These are phyloP conservation scores for Tenebrosternarchus preto DNA, from an alignment of 2,113 vertebrate genomes.

Conservation along the genomic window DNA sequence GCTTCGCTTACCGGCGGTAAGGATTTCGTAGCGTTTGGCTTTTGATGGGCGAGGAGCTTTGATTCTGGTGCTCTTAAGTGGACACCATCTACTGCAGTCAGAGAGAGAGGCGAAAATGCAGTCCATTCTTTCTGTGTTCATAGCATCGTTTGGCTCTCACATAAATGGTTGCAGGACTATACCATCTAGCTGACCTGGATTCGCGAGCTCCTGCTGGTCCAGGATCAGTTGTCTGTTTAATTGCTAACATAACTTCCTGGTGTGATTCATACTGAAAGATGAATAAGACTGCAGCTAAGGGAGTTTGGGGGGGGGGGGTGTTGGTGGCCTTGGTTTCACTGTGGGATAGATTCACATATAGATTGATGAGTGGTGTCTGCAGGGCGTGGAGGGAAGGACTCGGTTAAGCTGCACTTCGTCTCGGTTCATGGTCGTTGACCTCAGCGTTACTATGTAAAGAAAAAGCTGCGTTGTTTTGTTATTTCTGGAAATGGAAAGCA, in stretches of 20 bases:
- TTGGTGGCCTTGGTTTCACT: conserved; percentile 38
- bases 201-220: conserved; percentile 46
- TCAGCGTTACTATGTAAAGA: conserved; percentile 17
- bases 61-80: conserved; percentile 26
- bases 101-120: conserved; percentile 34
- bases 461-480: conserved; percentile 14
- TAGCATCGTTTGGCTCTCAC: conserved; percentile 30
- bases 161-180: conserved; percentile 37
- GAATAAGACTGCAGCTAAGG: conserved; percentile 27
- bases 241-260: conserved; percentile 42
- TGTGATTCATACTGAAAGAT: conserved; percentile 41
- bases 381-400: conserved; percentile 14
- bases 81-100: conserved; percentile 10
- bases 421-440: conserved; percentile 13
- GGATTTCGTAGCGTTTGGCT: conserved; percentile 27
- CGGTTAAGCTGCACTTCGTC: neutral
- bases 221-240: conserved; percentile 52
- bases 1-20: conserved; percentile 22
- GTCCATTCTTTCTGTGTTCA: neutral
- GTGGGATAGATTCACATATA: conserved; percentile 8
- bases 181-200: conserved; percentile 56
- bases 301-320: conserved; percentile 6
- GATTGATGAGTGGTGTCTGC: conserved; percentile 44
- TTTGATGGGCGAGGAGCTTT: conserved; percentile 8
- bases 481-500: conserved; percentile 39